Percentiles rank a stretch among this genome's conserved stretches.
Conservation (phyloP, 2,113 vertebrate genomes). For the Cyanoliseus patagonus region DNA sequence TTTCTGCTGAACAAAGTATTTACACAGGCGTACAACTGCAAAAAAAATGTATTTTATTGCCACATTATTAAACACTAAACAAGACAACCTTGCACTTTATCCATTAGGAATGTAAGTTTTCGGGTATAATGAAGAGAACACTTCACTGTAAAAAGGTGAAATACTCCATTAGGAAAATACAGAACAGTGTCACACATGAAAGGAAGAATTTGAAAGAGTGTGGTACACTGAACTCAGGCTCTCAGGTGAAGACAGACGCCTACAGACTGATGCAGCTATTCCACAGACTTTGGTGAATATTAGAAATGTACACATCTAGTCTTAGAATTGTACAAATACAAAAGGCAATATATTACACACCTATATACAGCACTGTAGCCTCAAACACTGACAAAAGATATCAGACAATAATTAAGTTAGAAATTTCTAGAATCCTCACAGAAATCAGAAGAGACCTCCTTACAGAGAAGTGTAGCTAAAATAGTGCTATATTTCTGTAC, state of each 20-base stretch:
- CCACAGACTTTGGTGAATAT: not conserved
- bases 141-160: constrained; percentile 54
- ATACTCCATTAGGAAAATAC: not conserved
- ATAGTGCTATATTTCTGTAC: not conserved
- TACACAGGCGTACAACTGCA: constrained; percentile 41
- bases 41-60: constrained; percentile 70
- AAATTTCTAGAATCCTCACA: constrained; percentile 39
- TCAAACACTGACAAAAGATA: constrained; percentile 23
- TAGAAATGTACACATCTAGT: not conserved
- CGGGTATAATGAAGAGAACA: constrained; percentile 46
- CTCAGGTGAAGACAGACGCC: not conserved
- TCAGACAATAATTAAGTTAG: not conserved
- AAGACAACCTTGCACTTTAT: constrained; percentile 25
- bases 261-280: not conserved
- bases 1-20: constrained; percentile 7
- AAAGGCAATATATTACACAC: constrained; percentile 36
- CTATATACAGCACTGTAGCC: constrained; percentile 34
- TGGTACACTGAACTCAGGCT: not conserved
- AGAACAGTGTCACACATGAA: not conserved
- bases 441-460: not conserved
- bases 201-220: not conserved
- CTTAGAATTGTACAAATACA: constrained; percentile 33
- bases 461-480: not conserved
- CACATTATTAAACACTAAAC: constrained; percentile 57
- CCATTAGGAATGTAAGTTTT: constrained; percentile 68